Base-by-base conservation (phyloP, 2,888 invertebrate species). In the Rapana venosa region DNA sequence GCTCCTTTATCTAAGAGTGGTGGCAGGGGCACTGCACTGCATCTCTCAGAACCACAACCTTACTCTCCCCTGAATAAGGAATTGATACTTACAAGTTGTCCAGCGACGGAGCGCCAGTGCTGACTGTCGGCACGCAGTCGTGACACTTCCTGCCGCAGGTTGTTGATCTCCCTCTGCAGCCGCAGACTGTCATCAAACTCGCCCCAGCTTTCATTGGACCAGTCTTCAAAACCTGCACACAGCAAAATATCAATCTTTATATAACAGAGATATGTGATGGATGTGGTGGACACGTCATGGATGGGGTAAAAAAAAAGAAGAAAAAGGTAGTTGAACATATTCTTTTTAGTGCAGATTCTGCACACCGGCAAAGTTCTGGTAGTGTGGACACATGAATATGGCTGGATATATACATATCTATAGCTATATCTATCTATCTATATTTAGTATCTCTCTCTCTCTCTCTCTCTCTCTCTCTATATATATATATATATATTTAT, bases 81-180 rank as follows among this genome's bases (percentile, higher is more conserved):
- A 47, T 47, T 8, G 47, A 47, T 20, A 92, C 94, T 90, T 77
- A 93, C 93, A 90, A 92, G 89, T 58, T 92, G 91, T 35, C 87
- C 90, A 17, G 94, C 94, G 26, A 94, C 91, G 20, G 93, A 92
- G 87, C 93, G 93, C 95, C 95, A 95, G 90, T 95, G 95, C 86
- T 94, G 92, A 77, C 93, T 93, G 91, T 96, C 95, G 0, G 95
- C 89, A 70, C 94, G 93, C 35, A 95, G 92, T 32, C 94, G 91
- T 83, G 93, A 92, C 32, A 95, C 92, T 87, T 95, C 94, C 35
- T 92, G 91, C 35, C 94, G 93, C 79, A 96, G 94, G 35, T 93
- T 92, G 93, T 96, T 96, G 90, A 96, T 95, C 91, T 96, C 95
- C 90, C 94, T 94, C 91, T 96, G 96, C 89, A 95, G 94, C 13